Base-by-base conservation (phyloP, 2,113 vertebrate genomes). In the Vimba vimba region DNA sequence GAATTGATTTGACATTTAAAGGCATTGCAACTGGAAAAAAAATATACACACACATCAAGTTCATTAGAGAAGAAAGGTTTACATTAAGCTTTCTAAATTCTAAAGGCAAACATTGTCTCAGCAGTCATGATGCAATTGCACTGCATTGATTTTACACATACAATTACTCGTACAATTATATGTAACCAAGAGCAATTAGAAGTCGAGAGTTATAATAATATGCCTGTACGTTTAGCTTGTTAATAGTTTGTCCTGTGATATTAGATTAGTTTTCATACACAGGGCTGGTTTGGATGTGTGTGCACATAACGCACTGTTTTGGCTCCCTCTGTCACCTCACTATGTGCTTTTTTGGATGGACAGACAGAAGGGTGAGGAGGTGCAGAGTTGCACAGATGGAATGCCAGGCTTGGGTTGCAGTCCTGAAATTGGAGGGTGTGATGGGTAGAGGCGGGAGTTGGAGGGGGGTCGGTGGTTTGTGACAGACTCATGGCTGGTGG, bases 371-470 rank as follows among this genome's bases (percentile, higher is more conserved):
- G 68, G 68, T 83, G 68, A 71, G 47, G 45, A 47, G 71, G 47
- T 55, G 60, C 30, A 60, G 62, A 71, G 78, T 23, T 55, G 85
- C 83, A 87, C 73, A 85, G 88, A 87, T 87, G 83, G 86, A 85
- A 80, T 19, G 81, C 71, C 79, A 89, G 57, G 82, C 45, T 71
- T 66, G 66, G 52, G 79, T 64, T 60, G 62, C 62, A 79, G 39
- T 27, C 43, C n/a, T 66, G 57, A 85, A 83, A 82, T 78, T 52
- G 60, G 75, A 76, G 74, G 85, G 68, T 83, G n/a, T 66, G 62
- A 30, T 43, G 71, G 36, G 21, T 71, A 78, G 52, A 68, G 85
- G 23, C 27, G 43, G 30, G 47, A 82, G 74, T 25, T 66, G 52
- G 78, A 85, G 69, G 74, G 45, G 69, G 57, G 68, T 57, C 15